Evolutionary conservation across 2,888 invertebrate species (phyloP), one percentile per base, ranked within the genome.

Genomic region (Bedellia somnulentella): DNA sequence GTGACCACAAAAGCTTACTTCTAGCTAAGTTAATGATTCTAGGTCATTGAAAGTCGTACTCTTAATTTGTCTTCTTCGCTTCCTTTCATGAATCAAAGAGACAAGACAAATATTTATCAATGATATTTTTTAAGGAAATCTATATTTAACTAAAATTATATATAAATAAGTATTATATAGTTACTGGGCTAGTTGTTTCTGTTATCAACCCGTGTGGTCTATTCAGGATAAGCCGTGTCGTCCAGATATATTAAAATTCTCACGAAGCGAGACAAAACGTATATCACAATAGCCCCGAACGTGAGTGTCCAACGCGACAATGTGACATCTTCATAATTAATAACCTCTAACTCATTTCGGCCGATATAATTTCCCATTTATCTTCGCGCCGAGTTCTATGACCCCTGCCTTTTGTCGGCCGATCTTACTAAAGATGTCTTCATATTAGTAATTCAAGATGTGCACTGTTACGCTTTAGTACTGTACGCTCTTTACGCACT

Each of bases 271-370:
- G 61, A 73, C 73, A 71, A 73, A 70, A 53, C 49, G 29, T 21
- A 37, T 30, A 31, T 47, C 44, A 71, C 68, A 71, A 71, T 61
- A 43, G 49, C 39, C 16, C 40, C 34, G 51, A 60, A 64, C 70
- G 70, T 67, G 67, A 62, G 57, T 51, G 57, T 45, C 49, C 44
- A 44, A 42, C 47, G 55, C 54, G 66, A 67, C 70, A 64, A 61
- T 68, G 58, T 70, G 73, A 66, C 73, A 63, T 54, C 66, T 66
- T 60, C 61, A 68, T 73, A 73, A 73, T 73, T 75, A 75, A 75
- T 75, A 71, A 67, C 73, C 63, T 61, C 58, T 57, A 61, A 57
- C 57, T 66, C 67, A 71, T 73, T 66, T 61, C 53, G 47, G 55
- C 61, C 62, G 64, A 73, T 75, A 73, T 70, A 66, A 73, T 73